Evolutionary conservation across 2,797 vertebrate genomes (phyloP), one percentile per base, ranked within the genome.

Genomic region (Siniperca undulata): DNA sequence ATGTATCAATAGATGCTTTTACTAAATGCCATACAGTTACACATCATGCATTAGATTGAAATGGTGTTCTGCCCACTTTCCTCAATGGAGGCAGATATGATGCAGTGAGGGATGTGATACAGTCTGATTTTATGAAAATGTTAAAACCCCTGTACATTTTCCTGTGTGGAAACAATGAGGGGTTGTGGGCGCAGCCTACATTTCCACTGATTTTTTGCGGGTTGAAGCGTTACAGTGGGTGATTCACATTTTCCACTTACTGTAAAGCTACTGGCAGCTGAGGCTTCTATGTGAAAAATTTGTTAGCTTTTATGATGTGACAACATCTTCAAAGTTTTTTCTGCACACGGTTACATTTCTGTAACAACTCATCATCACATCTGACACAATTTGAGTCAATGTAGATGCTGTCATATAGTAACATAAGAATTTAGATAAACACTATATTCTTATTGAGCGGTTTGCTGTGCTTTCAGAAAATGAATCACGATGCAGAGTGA

Each of bases 171-270:
- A 96, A 96, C 92, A 94, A 80, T 91, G 92, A 94, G 89, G 84
- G 89, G 64, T 84, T 56, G 89, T 79, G 91, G 88, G 71, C 36
- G 42, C 88, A 88, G 89, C 93, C 92, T 89, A 95, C 93, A 89
- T 93, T 94, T 95, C 91, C 91, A 91, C 88, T 44, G 71, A 74
- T 86, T 88, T 81, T 87, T 90, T 83, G 27, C 64, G 56, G 81
- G 85, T 83, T 88, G 75, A 91, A 92, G 85, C 74, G 80, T 91
- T 94, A 88, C 85, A 82, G 89, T 92, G 84, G 82, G 68, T 90
- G 95, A 93, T 85, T 94, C 90, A 95, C 67, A 94, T 90, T 95
- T 96, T 96, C 95, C 95, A 91, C 85, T 87, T 80, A 91, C 85
- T 92, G 86, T 89, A 89, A 90, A 87, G 80, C 91, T 84, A 44